A percentile compares a stretch with the other conserved stretches of the same genome.
These are phyloP conservation scores for Drosophila santomea DNA, from an alignment of 1,140 invertebrate genomes.

Conservation along the genomic window DNA sequence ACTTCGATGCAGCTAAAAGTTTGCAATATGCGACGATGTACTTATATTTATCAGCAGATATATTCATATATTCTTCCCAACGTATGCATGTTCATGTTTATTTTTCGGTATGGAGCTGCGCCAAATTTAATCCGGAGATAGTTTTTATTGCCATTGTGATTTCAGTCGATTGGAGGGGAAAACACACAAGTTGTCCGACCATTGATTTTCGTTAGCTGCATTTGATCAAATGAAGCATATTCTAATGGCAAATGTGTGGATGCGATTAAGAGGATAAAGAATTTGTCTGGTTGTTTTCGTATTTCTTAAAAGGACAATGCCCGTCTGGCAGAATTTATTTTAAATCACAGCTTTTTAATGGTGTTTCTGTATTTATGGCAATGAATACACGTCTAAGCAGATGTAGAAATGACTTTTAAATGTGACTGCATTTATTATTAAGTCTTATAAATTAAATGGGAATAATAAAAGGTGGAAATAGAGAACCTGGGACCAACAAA, in stretches of 20 bases:
- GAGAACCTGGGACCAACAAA: too few species aligned
- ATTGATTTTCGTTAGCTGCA: conserved; percentile 22
- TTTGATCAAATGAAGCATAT: conserved; percentile 23
- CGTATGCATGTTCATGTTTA: conserved; percentile 23
- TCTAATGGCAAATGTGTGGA: conserved; percentile 20
- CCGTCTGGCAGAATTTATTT: not conserved
- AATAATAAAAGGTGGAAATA: too few species aligned
- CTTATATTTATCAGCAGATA: conserved; percentile 14
- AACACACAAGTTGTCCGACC: conserved; percentile 16
- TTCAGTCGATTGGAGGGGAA: conserved; percentile 9
- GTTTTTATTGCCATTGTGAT: conserved; percentile 37
- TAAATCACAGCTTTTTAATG: not conserved
- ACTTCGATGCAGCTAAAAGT: conserved; percentile 42
- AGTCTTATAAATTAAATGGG: too few species aligned
- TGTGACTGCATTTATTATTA: too few species aligned
- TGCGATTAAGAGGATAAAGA: conserved; percentile 17
- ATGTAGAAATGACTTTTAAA: not conserved
- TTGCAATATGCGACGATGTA: conserved; percentile 32
- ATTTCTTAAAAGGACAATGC: not conserved
- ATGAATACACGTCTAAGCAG: not conserved
- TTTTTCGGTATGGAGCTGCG: conserved; percentile 31
- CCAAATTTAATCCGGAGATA: conserved; percentile 40
- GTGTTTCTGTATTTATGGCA: not conserved
- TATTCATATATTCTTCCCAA: conserved; percentile 5
- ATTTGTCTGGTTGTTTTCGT: not conserved